phyloP scores from a whole-genome alignment of 2,888 invertebrate genomes.

The Drosophila ezoana region DNA sequence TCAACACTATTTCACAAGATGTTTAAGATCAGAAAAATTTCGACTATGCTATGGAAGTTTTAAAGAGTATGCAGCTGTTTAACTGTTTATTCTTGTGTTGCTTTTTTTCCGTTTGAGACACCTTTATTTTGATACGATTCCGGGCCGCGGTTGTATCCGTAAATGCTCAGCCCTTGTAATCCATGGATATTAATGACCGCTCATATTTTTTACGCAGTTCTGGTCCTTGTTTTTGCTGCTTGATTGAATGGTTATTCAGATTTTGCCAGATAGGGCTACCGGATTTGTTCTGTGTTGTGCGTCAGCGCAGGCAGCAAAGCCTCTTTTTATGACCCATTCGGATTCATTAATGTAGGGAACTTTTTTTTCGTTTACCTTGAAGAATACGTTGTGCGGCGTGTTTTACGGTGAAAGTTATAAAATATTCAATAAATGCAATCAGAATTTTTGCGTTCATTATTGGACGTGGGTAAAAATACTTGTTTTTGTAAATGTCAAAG shows the following conservation, averaged over 20 bases:
- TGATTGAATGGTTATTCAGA: slow-evolving; percentile 81
- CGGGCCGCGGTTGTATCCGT: slow-evolving; percentile 55
- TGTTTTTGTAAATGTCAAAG: background rate
- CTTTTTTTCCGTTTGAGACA: slow-evolving; percentile 9
- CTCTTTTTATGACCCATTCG: slow-evolving; percentile 48
- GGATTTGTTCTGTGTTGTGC: slow-evolving; percentile 32
- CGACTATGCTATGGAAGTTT: background rate
- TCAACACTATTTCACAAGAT: no score
- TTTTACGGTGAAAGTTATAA: slow-evolving; percentile 39
- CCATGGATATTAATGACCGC: slow-evolving; percentile 78
- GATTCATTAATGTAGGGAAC: slow-evolving; percentile 33
- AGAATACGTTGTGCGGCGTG: slow-evolving; percentile 11
- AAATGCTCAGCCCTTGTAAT: slow-evolving; percentile 73
- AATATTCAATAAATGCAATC: slow-evolving; percentile 67
- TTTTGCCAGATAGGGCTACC: slow-evolving; percentile 48
- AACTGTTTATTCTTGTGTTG: background rate
- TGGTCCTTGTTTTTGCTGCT: slow-evolving; percentile 42
- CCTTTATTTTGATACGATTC: slow-evolving; percentile 49
- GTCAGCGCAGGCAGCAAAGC: slow-evolving; percentile 4
- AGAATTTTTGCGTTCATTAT: slow-evolving; percentile 34
- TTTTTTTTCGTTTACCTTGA: slow-evolving; percentile 12
- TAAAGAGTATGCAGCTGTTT: background rate
- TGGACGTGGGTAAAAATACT: slow-evolving; percentile 2
- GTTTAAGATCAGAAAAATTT: no score
- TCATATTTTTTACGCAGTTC: slow-evolving; percentile 62